phyloP scores from a whole-genome alignment of 2,888 invertebrate species.

The Galerucella calmariensis region DNA sequence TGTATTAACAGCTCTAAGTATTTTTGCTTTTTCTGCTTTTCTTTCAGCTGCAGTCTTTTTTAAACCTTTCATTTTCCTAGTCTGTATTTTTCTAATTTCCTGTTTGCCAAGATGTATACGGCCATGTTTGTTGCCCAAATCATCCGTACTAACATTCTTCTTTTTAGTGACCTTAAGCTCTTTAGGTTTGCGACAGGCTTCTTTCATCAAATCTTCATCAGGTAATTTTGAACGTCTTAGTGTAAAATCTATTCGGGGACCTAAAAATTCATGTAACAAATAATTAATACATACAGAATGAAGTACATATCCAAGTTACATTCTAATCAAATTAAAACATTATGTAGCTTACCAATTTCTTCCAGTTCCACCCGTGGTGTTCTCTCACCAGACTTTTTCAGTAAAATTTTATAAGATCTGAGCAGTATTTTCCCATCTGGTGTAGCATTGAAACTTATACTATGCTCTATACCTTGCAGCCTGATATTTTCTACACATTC shows the following conservation, averaged over 20 bases:
- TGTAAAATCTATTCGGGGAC: conserved; percentile 90
- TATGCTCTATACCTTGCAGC: conserved; percentile 94
- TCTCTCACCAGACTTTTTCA: conserved; percentile 92
- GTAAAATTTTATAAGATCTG: conserved; percentile 80
- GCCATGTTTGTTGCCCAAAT: conserved; percentile 89
- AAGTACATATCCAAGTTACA: background rate
- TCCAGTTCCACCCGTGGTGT: conserved; percentile 92
- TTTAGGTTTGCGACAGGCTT: conserved; percentile 83
- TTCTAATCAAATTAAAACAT: background rate
- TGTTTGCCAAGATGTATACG: conserved; percentile 94
- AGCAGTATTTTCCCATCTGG: conserved; percentile 82
- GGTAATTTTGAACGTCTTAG: conserved; percentile 89
- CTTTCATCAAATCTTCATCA: conserved; percentile 87
- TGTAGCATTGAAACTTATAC: conserved; percentile 87
- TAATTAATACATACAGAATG: background rate
- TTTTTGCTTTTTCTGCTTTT: conserved; percentile 68
- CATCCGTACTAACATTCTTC: conserved; percentile 91
- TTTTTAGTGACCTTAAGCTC: conserved; percentile 82
- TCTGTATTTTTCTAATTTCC: conserved; percentile 84
- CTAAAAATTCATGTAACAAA: conserved; percentile 63
- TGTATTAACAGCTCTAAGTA: conserved; percentile 44
- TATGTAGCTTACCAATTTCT: conserved; percentile 77
- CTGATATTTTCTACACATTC: conserved; percentile 84
- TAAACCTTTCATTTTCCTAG: conserved; percentile 90
- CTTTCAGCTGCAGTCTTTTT: conserved; percentile 79